Conservation (phyloP, 2,888 invertebrate species). For the Spicauda simplicius region DNA sequence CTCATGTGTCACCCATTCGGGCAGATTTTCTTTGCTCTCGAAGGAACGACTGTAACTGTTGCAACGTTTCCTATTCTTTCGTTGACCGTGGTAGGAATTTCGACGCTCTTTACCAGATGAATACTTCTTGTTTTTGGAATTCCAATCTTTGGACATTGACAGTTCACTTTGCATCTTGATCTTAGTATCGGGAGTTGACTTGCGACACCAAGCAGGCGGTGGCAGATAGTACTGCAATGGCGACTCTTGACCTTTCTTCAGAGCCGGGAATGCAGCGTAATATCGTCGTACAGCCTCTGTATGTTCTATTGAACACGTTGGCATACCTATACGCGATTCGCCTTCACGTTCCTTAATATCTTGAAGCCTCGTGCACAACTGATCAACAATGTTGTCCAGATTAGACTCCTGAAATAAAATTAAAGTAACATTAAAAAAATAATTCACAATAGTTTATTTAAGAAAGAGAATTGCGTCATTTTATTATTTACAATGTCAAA, state of each 20-base stretch:
- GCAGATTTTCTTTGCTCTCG: conserved; percentile 75
- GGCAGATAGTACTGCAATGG: conserved; percentile 75
- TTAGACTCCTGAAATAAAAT: conserved; percentile 88
- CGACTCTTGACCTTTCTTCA: conserved; percentile 81
- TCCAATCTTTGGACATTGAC: conserved; percentile 68
- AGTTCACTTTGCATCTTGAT: conserved; percentile 76
- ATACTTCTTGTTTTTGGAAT: conserved; percentile 66
- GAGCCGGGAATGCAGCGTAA: conserved; percentile 91
- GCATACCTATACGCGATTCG: conserved; percentile 79
- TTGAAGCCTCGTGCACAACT: conserved; percentile 91
- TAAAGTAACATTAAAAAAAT: conserved; percentile 9
- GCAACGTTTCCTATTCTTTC: conserved; percentile 69
- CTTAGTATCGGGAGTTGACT: conserved; percentile 56
- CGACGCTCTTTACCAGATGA: conserved; percentile 73
- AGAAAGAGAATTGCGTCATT: neutral
- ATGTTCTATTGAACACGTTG: conserved; percentile 77
- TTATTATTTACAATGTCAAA: neutral
- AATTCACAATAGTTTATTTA: neutral
- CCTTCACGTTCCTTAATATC: conserved; percentile 85
- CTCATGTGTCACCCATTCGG: conserved; percentile 84
- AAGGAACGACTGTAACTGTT: conserved; percentile 74
- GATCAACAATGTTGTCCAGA: conserved; percentile 92
- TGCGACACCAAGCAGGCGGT: conserved; percentile 78
- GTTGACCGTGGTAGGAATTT: conserved; percentile 72
- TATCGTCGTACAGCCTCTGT: conserved; percentile 90